These are phyloP conservation scores for Leucophenga varia DNA, from an alignment of 1,140 invertebrate genomes.

Conservation along the genomic window DNA sequence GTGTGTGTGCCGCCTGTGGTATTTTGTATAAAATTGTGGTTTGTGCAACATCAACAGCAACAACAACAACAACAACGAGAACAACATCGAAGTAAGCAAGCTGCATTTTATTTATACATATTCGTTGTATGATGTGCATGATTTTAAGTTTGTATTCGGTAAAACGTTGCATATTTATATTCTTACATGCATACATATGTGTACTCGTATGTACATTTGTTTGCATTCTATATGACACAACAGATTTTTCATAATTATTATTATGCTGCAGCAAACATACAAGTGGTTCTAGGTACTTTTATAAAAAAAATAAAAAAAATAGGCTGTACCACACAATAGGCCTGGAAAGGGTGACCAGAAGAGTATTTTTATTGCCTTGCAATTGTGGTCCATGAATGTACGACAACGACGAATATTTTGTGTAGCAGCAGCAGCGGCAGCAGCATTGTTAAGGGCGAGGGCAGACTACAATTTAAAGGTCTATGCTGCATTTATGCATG, in stretches of 20 bases:
- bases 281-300: no score
- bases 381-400: conserved; percentile 23
- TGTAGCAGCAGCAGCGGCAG: not conserved
- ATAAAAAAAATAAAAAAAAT: no score
- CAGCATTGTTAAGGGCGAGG: not conserved
- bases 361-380: conserved; percentile 44
- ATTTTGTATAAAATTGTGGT: conserved; percentile 47
- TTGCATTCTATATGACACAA: conserved; percentile 30
- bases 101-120: no score
- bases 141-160: no score
- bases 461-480: conserved; percentile 24
- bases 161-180: no score
- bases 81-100: conserved; percentile 2
- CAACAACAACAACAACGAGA: conserved; percentile 5
- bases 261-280: conserved; percentile 51
- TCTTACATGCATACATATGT: no score
- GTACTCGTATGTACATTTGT: conserved; percentile 6
- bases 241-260: conserved; percentile 53
- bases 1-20: conserved; percentile 15
- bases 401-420: not conserved
- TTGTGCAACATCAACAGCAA: conserved; percentile 17
- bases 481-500: no score
- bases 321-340: not conserved
- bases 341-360: conserved; percentile 28
- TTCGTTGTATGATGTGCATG: not conserved